phyloP scores from a whole-genome alignment of 2,888 invertebrate species.

The Limnephilus auricula region DNA sequence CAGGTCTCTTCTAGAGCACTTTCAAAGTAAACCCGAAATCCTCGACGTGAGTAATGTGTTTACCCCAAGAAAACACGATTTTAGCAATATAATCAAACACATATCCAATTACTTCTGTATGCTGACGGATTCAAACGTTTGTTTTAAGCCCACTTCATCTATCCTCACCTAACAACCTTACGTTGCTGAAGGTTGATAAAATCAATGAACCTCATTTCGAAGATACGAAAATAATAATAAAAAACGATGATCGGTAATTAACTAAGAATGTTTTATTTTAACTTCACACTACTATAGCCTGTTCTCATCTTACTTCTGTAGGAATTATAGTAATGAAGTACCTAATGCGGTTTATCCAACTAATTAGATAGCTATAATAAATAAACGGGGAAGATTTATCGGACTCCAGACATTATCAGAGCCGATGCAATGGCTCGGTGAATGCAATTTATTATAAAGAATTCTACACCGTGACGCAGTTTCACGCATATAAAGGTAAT shows the following conservation, averaged over 20 bases:
- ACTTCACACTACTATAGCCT: background rate
- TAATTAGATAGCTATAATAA: background rate
- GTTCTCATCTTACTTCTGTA: background rate
- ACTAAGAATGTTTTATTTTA: background rate
- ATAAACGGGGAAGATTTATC: background rate
- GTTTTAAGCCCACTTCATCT: background rate
- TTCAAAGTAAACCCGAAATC: background rate
- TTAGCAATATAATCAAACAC: background rate
- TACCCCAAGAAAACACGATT: background rate
- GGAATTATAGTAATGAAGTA: background rate
- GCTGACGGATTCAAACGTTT: background rate
- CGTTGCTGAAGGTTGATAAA: background rate
- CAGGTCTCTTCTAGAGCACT: background rate
- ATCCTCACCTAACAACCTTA: background rate
- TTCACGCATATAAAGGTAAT: background rate
- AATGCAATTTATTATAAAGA: background rate
- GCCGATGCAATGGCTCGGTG: background rate
- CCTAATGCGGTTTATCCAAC: background rate
- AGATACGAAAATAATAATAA: background rate
- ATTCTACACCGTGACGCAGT: background rate
- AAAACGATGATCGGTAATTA: background rate
- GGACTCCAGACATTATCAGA: background rate
- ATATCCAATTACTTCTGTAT: background rate
- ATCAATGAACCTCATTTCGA: background rate
- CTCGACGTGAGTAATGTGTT: background rate